Base-by-base conservation (phyloP, 1,140 invertebrate genomes). In the Maconellicoccus hirsutus region DNA sequence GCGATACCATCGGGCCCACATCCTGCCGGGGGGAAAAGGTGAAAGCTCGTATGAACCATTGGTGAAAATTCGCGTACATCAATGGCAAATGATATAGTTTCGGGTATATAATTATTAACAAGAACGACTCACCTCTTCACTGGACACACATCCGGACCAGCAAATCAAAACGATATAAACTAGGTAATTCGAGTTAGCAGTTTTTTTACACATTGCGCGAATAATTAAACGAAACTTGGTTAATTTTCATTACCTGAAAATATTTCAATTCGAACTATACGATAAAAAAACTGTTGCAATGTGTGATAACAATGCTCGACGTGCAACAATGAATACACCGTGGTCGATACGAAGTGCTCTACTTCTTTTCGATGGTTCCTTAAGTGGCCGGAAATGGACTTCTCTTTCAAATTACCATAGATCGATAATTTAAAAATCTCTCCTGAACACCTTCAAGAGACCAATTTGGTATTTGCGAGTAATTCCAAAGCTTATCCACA, bases 1-100 rank as follows among this genome's bases (percentile, higher is more conserved):
- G 84, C 22, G 85, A 78, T 0, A 87, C 87, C 29, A 74, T 89
- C 87, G 0, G 81, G 4, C 29, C 29, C 38, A 88, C 77, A 74
- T 90, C 16, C 16, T 59, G 16, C 52, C 21, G n/a, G 16, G 21
- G n/a, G n/a, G n/a, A 59, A 59, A 59, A 59, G 16, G 52, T 59
- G 52, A 59, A 59, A 59, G 52, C 29, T 33, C 29, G 12, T 12
- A 33, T 33, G 12, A 33, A 12, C 29, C 29, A 33, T 33, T 33
- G 12, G 4, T 33, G 29, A 33, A 33, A n/a, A 33, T 12, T 33
- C 29, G 3, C 29, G 29, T 12, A 6, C 12, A 33, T 33, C 29
- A 33, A 33, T 6, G 4, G 29, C 29, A 3, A 33, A 12, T 33
- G 29, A 33, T 33, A 33, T 33, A n/a, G n/a, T n/a, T n/a, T 33